Percentiles rank a stretch among this genome's conserved stretches.
phyloP scores from a whole-genome alignment of 2,797 vertebrate genomes.

The Parauchenoglanis punctatus region DNA sequence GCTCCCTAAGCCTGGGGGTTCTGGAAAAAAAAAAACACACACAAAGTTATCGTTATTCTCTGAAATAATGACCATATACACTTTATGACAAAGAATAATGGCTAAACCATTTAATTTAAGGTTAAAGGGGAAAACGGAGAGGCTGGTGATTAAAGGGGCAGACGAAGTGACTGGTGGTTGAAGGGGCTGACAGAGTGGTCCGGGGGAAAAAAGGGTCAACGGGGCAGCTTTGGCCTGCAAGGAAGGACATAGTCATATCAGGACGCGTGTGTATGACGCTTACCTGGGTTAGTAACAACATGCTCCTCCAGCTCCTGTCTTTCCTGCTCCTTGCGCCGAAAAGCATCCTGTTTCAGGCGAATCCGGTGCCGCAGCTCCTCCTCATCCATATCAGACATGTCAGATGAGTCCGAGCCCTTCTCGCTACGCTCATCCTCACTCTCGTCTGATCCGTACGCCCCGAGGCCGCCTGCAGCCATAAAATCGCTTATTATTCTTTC shows the following conservation, averaged over 20 bases:
- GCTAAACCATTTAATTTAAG: too few relatives aligned
- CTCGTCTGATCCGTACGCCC: conserved; percentile 97
- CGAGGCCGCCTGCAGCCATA: conserved; percentile 96
- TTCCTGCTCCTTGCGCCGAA: conserved; percentile 95
- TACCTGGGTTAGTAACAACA: conserved; percentile 67
- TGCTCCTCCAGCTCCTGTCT: conserved; percentile 88
- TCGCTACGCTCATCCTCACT: conserved; percentile 91
- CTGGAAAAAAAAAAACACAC: conserved; percentile 65
- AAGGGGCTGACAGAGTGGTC: background rate
- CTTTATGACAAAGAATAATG: background rate
- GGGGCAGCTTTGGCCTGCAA: background rate
- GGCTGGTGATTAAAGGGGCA: background rate
- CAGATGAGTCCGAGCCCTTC: conserved; percentile 86
- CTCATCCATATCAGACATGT: conserved; percentile 91
- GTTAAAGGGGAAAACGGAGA: too few relatives aligned
- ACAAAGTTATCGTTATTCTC: background rate
- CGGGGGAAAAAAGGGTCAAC: background rate
- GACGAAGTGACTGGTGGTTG: background rate
- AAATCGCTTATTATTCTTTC: conserved; percentile 75
- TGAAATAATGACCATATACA: background rate
- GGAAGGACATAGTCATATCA: background rate
- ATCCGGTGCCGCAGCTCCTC: conserved; percentile 95
- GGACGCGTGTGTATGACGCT: background rate
- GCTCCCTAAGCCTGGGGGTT: conserved; percentile 84
- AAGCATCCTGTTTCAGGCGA: conserved; percentile 97